Evolutionary conservation across 2,113 vertebrate genomes (phyloP).

Genomic region (Mobula birostris): DNA sequence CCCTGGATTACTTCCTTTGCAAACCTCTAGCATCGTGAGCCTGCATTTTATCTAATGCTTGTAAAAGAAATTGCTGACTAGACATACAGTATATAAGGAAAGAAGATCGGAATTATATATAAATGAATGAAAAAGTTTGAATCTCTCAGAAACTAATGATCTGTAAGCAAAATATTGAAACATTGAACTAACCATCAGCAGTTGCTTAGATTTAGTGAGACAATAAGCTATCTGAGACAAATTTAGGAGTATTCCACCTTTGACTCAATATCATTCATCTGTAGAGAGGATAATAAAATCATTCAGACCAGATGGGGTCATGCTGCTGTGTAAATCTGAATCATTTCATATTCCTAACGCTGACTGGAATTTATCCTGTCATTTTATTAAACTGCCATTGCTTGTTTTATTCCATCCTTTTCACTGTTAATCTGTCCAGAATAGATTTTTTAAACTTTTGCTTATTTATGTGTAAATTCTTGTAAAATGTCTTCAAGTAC

Average conservation of each 20-base stretch:
- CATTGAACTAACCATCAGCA: background rate
- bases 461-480: background rate
- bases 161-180: background rate
- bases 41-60: background rate
- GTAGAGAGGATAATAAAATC: background rate
- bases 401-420: background rate
- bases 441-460: background rate
- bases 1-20: too few species aligned
- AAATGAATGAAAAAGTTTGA: background rate
- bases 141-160: background rate
- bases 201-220: background rate
- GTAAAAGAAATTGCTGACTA: background rate
- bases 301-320: background rate
- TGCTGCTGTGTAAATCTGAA: background rate
- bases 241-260: background rate
- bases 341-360: background rate
- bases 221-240: background rate
- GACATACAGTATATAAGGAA: too few species aligned
- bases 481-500: background rate
- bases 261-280: background rate
- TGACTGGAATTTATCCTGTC: background rate
- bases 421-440: background rate
- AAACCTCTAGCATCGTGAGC: background rate
- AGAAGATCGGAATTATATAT: too few species aligned
- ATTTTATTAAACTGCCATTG: background rate